Conservation (phyloP, 92 coral and sea anemone genomes). For the Pocillopora meandrina region DNA sequence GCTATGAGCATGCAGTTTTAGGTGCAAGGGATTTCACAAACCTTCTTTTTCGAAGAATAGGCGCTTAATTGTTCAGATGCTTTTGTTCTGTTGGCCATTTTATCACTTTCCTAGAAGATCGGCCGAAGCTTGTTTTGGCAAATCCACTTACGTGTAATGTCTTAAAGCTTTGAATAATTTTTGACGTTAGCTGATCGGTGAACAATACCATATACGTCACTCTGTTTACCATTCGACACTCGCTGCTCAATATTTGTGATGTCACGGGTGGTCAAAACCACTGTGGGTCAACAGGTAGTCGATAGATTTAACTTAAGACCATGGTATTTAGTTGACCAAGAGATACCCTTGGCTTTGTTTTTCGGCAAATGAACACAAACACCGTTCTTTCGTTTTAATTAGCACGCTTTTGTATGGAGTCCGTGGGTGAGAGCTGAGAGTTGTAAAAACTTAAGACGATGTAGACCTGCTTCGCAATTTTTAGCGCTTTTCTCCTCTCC, state of each 20-base stretch:
- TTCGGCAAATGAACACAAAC: neutral
- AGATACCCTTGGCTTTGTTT: neutral
- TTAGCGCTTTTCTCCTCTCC: neutral
- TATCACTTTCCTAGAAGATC: neutral
- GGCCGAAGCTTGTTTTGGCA: neutral
- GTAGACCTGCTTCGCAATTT: neutral
- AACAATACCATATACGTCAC: constrained; percentile 6
- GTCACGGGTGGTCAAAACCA: neutral
- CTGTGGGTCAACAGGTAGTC: neutral
- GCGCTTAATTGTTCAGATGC: constrained; percentile 82
- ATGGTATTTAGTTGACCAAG: neutral
- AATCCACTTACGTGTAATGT: neutral
- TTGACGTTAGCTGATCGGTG: constrained; percentile 6
- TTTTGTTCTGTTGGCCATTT: constrained; percentile 73
- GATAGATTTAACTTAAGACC: neutral
- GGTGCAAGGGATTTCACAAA: constrained; percentile 9
- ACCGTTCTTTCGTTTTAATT: neutral
- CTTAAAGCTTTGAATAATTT: neutral
- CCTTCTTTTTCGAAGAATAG: constrained; percentile 70
- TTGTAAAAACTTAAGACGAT: neutral
- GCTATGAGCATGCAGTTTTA: neutral
- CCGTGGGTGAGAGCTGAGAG: no score
- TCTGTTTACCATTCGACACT: neutral
- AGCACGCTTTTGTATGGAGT: neutral
- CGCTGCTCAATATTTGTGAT: neutral